phyloP scores from a whole-genome alignment of 2,888 invertebrate genomes.

The Sminthurinus aureus region DNA sequence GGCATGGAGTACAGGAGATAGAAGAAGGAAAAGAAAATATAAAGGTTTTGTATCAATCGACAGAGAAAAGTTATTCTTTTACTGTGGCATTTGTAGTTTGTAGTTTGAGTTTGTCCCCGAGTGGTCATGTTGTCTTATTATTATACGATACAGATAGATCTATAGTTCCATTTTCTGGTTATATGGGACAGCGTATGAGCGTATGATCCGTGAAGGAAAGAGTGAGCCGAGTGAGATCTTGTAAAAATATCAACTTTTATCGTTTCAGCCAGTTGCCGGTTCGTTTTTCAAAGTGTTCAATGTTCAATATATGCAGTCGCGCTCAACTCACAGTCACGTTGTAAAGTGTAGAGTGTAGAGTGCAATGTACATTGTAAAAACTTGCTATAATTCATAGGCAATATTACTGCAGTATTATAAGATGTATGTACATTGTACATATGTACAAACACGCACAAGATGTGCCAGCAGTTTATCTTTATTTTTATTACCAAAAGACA shows the following conservation, averaged over 20 bases:
- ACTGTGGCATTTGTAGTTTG: too few relatives aligned
- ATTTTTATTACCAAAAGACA: slow-evolving; percentile 8
- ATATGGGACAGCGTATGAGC: background rate
- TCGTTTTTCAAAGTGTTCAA: background rate
- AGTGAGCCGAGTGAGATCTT: background rate
- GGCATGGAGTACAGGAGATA: too few relatives aligned
- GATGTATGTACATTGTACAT: background rate
- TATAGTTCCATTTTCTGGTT: background rate
- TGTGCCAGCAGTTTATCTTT: slow-evolving; percentile 13
- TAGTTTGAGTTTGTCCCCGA: background rate
- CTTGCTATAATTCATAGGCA: too few relatives aligned
- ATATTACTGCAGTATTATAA: too few relatives aligned
- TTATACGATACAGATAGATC: background rate
- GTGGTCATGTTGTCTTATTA: background rate
- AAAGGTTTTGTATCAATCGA: too few relatives aligned
- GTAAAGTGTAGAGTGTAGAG: too few relatives aligned
- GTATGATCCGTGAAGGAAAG: background rate
- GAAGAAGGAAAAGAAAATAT: too few relatives aligned
- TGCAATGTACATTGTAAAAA: too few relatives aligned
- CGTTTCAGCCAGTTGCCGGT: background rate
- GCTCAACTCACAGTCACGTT: too few relatives aligned
- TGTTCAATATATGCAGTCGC: too few relatives aligned
- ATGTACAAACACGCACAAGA: background rate
- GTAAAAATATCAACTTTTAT: slow-evolving; percentile 1
- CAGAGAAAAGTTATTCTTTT: too few relatives aligned